Evolutionary conservation across 2,113 vertebrate species (phyloP), one percentile per base, ranked within the genome.

Genomic region (Oplegnathus fasciatus): DNA sequence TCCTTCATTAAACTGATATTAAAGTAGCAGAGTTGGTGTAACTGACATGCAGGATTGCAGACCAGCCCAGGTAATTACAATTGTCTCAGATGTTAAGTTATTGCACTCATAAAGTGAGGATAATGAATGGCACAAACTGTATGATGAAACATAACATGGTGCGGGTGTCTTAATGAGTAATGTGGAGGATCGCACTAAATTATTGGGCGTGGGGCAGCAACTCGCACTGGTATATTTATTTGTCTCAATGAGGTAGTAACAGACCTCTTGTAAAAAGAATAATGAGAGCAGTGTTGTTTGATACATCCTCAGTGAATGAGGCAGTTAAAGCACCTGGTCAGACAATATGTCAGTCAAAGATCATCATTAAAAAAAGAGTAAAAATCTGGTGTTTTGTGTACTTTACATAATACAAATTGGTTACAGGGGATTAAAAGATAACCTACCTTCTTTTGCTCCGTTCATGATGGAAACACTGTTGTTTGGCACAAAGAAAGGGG

Each of bases 381-480:
- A 2, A 67, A 46, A 18, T n/a, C 1, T 17, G 48, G 9, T 46
- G n/a, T 78, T 57, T 69, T 83, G 55, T 46, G 46, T 32, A 44
- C 18, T 74, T 46, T 40, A 65, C 42, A 40, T 48, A 40, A 52
- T n/a, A 26, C 28, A 64, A 15, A 78, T 26, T 26, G 64, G 40
- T 42, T 22, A 50, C 22, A 81, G 6, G 2, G 3, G 50, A 22
- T 52, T 6, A 3, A 40, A 61, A 52, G 24, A 26, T n/a, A 7
- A 88, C 78, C 0, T 84, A 99, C 98, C 98, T 97, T 99, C 98
- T 85, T 98, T 96, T 75, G 96, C 96, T 84, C 98, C 98, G 0
- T 99, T 97, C 97, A 99, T 97, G 91, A 99, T 97, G 89, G 96
- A 95, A 87, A 99, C 97, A 58, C 98, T 97, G 89, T 97, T 95